Conservation (phyloP, 2,888 invertebrate species). For the Yponomeuta plumbellus region DNA sequence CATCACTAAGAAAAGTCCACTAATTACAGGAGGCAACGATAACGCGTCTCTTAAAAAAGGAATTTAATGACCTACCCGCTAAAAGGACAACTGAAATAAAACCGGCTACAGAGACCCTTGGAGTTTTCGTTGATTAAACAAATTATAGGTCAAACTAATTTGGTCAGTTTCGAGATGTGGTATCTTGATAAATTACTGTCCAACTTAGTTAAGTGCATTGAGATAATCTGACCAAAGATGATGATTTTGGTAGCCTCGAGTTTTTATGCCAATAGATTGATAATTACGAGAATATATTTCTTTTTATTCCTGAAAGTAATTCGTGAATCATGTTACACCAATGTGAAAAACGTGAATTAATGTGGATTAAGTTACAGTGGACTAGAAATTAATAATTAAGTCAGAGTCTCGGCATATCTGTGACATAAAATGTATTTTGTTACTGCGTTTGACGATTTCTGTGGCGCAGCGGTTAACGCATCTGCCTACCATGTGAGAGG, state of each 20-base stretch:
- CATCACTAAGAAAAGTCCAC: conserved; percentile 35
- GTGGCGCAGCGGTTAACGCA: too few species aligned
- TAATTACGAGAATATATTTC: background rate
- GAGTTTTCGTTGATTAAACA: background rate
- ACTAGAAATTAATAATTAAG: background rate
- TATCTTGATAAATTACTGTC: conserved; percentile 7
- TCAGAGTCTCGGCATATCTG: conserved; percentile 1
- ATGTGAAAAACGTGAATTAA: conserved; percentile 37
- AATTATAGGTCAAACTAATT: background rate
- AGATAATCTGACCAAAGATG: background rate
- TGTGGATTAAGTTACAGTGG: background rate
- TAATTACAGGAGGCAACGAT: conserved; percentile 34
- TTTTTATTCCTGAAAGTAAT: conserved; percentile 31
- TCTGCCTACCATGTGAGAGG: too few species aligned
- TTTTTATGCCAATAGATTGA: background rate
- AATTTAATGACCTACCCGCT: background rate
- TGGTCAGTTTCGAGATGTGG: background rate
- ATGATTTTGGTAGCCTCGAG: background rate
- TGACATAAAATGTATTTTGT: background rate
- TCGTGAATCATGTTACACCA: conserved; percentile 57
- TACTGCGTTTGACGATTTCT: background rate
- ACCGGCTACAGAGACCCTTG: background rate
- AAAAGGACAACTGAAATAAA: background rate
- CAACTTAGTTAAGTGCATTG: background rate
- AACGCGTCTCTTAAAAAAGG: background rate